phyloP scores from a whole-genome alignment of 2,888 invertebrate species.

The Deilephila porcellus region DNA sequence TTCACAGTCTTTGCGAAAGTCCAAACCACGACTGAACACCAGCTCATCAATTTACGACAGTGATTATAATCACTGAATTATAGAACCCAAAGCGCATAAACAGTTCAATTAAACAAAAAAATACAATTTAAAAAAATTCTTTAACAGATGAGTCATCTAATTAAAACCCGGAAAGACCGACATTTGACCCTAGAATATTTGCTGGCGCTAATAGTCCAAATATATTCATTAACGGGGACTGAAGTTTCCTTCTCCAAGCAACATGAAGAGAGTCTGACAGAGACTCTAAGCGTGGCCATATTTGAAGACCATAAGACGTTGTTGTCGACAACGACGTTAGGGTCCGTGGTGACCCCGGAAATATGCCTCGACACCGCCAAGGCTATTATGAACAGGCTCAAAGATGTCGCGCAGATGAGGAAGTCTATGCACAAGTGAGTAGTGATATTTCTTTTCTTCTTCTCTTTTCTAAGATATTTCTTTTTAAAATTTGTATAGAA shows the following conservation, averaged over 20 bases:
- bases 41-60: no score
- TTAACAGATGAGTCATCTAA: slow-evolving; percentile 83
- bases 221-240: slow-evolving; percentile 86
- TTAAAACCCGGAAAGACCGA: slow-evolving; percentile 82
- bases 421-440: slow-evolving; percentile 68
- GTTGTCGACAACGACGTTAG: slow-evolving; percentile 43
- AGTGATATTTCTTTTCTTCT: no score
- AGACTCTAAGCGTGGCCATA: slow-evolving; percentile 82
- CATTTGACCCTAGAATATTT: slow-evolving; percentile 84
- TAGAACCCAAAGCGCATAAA: no score
- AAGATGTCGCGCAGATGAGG: slow-evolving; percentile 72
- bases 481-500: no score
- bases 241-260: slow-evolving; percentile 81
- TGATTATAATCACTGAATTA: no score
- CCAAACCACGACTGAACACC: no score
- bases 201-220: slow-evolving; percentile 84
- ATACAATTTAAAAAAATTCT: background rate
- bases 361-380: slow-evolving; percentile 61
- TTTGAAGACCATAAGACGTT: slow-evolving; percentile 81
- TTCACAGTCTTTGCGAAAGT: no score
- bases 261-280: slow-evolving; percentile 79
- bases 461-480: no score
- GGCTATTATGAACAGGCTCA: slow-evolving; percentile 61
- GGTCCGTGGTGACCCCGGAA: slow-evolving; percentile 55
- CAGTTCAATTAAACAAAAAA: no score